phyloP scores from a whole-genome alignment of 2,113 vertebrate genomes.

The Pseudorhombus dupliciocellatus region DNA sequence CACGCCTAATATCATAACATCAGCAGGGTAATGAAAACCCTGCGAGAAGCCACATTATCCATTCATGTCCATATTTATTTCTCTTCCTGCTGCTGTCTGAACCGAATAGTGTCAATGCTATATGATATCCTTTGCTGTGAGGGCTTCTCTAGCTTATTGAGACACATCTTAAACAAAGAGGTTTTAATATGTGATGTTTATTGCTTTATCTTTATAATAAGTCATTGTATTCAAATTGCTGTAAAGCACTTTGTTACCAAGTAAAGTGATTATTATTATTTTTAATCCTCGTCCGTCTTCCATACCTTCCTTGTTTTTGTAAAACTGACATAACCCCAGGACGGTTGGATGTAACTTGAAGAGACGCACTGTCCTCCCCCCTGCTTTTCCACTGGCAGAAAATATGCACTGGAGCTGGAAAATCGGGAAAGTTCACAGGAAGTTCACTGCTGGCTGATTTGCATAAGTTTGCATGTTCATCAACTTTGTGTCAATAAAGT shows the following conservation, averaged over 20 bases:
- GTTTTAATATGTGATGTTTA: no score
- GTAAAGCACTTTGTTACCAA: no score
- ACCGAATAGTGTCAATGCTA: no score
- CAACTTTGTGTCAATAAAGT: not conserved
- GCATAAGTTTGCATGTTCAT: conserved; percentile 8
- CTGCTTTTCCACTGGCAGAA: not conserved
- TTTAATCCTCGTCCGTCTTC: no score
- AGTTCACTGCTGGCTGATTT: not conserved
- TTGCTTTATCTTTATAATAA: no score
- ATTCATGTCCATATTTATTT: not conserved
- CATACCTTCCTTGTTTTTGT: not conserved
- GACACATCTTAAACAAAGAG: no score
- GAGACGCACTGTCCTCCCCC: not conserved
- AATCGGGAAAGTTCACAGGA: not conserved
- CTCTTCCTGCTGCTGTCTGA: not conserved
- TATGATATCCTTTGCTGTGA: no score
- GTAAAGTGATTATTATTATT: no score
- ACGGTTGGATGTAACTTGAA: not conserved
- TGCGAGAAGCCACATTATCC: not conserved
- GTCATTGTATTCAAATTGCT: no score
- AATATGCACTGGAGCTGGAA: not conserved
- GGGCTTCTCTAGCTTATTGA: no score
- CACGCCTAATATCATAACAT: conserved; percentile 13
- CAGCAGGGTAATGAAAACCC: not conserved
- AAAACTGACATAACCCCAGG: not conserved